These are phyloP conservation scores for Muscidifurax raptorellus DNA, from an alignment of 1,140 invertebrate genomes.

Conservation along the genomic window DNA sequence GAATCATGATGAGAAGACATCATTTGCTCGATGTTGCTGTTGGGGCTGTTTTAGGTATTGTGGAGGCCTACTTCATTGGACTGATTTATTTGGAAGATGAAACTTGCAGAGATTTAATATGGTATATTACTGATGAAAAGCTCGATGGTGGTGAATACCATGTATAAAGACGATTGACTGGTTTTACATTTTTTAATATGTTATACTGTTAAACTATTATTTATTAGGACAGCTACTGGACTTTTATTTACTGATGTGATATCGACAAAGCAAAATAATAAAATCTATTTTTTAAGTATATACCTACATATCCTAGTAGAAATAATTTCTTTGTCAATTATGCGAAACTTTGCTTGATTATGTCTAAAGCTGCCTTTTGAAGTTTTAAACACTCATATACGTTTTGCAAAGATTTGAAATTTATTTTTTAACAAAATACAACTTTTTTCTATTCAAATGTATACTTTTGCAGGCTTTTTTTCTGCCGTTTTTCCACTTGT, in stretches of 20 bases:
- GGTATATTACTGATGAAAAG: constrained; percentile 77
- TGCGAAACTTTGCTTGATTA: no score
- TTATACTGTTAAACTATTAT: background rate
- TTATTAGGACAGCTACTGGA: background rate
- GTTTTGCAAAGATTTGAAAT: no score
- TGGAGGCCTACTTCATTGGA: constrained; percentile 82
- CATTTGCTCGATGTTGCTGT: constrained; percentile 89
- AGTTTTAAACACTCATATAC: no score
- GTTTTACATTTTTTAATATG: background rate
- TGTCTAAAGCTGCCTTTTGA: no score
- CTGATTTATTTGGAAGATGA: constrained; percentile 81
- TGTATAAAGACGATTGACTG: constrained; percentile 62
- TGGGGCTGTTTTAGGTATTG: constrained; percentile 85
- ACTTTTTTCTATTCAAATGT: no score
- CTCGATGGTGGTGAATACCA: constrained; percentile 77
- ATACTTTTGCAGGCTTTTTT: no score
- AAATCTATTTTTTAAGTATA: background rate
- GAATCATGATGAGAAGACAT: constrained; percentile 89
- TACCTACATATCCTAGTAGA: no score
- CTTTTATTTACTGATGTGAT: no score
- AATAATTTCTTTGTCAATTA: no score
- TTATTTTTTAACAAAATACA: no score
- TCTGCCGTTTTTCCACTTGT: no score
- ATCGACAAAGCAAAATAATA: background rate
- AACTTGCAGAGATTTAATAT: constrained; percentile 74